phyloP scores from a whole-genome alignment of 2,113 vertebrate genomes.

The Myocastor coypus region DNA sequence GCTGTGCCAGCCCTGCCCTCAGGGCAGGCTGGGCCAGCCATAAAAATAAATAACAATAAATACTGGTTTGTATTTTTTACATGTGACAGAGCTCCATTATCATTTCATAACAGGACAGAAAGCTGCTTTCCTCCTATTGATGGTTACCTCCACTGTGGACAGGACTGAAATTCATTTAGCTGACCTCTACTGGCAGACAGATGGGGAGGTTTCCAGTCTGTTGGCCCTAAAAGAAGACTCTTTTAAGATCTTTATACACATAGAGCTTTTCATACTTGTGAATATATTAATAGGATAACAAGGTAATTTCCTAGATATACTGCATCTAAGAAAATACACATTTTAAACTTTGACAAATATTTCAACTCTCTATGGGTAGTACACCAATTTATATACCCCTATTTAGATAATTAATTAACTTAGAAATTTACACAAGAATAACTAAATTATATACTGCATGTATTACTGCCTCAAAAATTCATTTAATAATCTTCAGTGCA shows the following conservation, averaged over 20 bases:
- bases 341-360: not conserved
- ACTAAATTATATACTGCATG: no score
- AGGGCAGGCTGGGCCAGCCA: no score
- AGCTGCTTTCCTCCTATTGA: not conserved
- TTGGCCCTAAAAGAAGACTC: not conserved
- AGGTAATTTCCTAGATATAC: not conserved
- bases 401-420: no score
- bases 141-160: not conserved
- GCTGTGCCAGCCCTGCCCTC: no score
- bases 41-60: no score
- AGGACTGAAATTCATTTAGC: not conserved
- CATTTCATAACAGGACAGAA: not conserved
- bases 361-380: not conserved
- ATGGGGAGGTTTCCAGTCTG: not conserved
- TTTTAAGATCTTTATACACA: not conserved
- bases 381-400: no score
- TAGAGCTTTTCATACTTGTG: conserved; percentile 5
- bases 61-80: no score
- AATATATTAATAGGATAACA: not conserved
- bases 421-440: no score
- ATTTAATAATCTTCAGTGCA: no score
- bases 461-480: no score
- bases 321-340: not conserved
- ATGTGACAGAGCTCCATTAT: not conserved
- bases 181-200: not conserved